A percentile compares a stretch with the other conserved stretches of the same genome.
Evolutionary conservation across 2,113 vertebrate genomes (phyloP).

Genomic region (Aegotheles bennettii): DNA sequence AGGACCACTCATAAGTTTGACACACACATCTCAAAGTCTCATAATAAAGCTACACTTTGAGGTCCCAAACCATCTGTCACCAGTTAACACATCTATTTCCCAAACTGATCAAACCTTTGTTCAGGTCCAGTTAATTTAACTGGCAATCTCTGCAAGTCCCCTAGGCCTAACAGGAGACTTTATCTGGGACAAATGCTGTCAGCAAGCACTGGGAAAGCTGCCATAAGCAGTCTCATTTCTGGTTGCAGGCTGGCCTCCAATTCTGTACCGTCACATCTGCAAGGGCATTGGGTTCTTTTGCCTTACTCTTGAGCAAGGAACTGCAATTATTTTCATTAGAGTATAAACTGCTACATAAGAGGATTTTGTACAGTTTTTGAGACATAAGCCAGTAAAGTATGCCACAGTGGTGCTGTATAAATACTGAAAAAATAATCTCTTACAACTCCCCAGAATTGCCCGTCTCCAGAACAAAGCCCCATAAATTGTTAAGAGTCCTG

Average conservation of each 20-base stretch:
- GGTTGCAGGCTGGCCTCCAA: neutral
- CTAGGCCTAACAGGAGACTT: neutral
- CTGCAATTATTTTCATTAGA: neutral
- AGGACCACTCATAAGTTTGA: neutral
- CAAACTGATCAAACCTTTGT: neutral
- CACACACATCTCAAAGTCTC: neutral
- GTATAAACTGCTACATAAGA: neutral
- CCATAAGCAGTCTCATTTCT: neutral
- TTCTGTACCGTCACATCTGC: neutral
- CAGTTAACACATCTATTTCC: neutral
- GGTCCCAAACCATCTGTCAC: neutral
- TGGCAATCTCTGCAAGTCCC: neutral
- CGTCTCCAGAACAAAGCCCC: neutral
- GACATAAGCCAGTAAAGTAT: neutral
- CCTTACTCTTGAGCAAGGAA: neutral
- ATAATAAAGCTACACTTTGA: neutral
- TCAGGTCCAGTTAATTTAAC: conserved; percentile 2
- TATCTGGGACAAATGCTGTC: neutral
- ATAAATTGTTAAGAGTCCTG: neutral
- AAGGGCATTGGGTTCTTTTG: neutral
- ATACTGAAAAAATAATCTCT: neutral
- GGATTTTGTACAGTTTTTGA: neutral
- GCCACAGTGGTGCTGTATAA: neutral
- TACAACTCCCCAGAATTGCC: neutral
- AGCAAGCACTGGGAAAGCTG: neutral